Evolutionary conservation across 2,888 invertebrate genomes (phyloP).

Genomic region (Brachypalpus laphriformis): DNA sequence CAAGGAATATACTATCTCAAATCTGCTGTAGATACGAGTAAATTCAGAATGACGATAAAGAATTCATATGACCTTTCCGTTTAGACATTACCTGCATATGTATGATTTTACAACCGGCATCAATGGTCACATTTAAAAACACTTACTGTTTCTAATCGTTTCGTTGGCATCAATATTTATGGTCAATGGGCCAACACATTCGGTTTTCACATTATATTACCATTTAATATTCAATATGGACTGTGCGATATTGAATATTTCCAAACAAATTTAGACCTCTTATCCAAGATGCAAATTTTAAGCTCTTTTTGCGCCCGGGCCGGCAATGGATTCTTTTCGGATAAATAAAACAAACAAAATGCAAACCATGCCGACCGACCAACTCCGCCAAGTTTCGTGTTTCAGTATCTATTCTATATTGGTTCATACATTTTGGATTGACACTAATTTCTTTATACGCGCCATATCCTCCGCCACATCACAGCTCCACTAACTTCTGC

Average conservation of each 20-base stretch:
- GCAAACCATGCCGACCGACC: neutral
- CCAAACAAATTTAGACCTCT: neutral
- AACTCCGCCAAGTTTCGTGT: too few relatives aligned
- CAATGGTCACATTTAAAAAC: neutral
- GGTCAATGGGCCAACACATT: neutral
- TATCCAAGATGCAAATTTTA: neutral
- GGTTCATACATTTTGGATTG: conserved; percentile 24
- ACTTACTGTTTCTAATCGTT: neutral
- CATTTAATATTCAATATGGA: neutral
- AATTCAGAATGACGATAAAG: too few relatives aligned
- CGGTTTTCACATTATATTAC: neutral
- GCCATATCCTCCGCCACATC: neutral
- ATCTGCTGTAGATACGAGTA: too few relatives aligned
- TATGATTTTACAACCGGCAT: neutral
- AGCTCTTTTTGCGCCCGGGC: neutral
- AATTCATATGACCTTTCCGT: neutral
- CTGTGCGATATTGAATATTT: neutral
- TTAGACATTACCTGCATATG: neutral
- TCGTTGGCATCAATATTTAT: neutral
- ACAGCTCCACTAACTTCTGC: neutral
- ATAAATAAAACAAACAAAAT: neutral
- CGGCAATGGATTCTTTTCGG: neutral
- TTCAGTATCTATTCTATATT: conserved; percentile 11
- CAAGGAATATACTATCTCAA: too few relatives aligned
- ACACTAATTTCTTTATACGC: conserved; percentile 18